Conservation (phyloP, 2,113 vertebrate genomes). For the Pleuronectes platessa region DNA sequence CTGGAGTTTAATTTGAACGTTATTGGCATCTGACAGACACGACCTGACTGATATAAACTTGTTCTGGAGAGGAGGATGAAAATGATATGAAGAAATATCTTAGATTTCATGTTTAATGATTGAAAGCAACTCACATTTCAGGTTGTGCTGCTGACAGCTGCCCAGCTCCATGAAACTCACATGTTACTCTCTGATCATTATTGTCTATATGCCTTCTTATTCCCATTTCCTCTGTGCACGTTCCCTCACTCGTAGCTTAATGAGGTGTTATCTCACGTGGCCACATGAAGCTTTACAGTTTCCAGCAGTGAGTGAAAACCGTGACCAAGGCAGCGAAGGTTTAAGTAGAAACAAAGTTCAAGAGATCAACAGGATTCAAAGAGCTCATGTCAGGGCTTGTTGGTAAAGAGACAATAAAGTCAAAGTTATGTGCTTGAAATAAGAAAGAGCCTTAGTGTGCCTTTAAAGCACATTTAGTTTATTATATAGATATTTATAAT, state of each 20-base stretch:
- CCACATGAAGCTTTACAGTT: background rate
- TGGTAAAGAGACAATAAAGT: background rate
- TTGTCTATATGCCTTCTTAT: background rate
- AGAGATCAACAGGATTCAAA: too few species aligned
- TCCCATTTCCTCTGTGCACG: background rate
- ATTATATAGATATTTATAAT: too few species aligned
- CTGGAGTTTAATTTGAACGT: constrained; percentile 1
- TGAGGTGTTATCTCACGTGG: background rate
- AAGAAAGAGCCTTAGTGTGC: too few species aligned
- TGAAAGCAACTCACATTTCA: background rate
- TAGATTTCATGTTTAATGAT: too few species aligned
- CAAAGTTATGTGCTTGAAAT: too few species aligned
- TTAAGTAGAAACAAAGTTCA: background rate
- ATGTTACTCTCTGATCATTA: background rate
- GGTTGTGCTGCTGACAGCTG: constrained; percentile 2
- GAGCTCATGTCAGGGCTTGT: background rate
- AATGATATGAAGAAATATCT: background rate
- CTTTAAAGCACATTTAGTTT: background rate
- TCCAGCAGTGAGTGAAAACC: too few species aligned
- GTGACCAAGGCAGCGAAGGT: too few species aligned
- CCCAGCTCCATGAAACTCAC: background rate
- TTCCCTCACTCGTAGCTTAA: background rate
- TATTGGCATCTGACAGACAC: background rate
- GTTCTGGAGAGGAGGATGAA: background rate
- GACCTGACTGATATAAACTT: background rate